Evolutionary conservation across 2,113 vertebrate species (phyloP).

Genomic region (Pterocles gutturalis): DNA sequence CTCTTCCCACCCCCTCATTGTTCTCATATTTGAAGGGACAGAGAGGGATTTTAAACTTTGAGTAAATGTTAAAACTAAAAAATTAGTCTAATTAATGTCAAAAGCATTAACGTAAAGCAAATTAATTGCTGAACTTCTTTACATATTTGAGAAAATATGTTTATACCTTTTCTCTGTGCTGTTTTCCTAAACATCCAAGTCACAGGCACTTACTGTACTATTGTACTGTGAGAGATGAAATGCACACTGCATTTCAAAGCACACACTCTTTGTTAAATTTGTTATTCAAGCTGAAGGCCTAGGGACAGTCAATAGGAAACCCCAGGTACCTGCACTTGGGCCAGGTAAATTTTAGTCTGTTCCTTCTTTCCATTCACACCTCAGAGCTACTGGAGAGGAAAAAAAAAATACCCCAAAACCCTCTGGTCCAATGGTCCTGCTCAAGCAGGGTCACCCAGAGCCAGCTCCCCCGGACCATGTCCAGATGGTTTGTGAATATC

Average conservation of each 20-base stretch:
- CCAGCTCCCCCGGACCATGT: neutral
- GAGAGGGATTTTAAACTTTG: neutral
- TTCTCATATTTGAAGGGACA: neutral
- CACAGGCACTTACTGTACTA: neutral
- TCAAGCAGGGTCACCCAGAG: neutral
- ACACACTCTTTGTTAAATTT: neutral
- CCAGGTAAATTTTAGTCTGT: neutral
- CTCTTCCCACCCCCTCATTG: rapidly evolving
- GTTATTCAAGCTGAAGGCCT: neutral
- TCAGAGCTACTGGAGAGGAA: neutral
- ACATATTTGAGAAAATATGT: neutral
- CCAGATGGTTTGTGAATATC: neutral
- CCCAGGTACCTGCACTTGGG: neutral
- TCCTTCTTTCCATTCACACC: neutral
- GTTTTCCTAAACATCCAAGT: neutral
- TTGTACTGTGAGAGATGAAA: neutral
- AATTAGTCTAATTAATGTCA: neutral
- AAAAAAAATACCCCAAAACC: neutral
- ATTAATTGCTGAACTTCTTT: neutral
- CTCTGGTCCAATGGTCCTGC: neutral
- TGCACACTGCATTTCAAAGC: neutral
- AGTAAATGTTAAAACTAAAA: neutral
- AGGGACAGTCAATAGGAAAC: neutral
- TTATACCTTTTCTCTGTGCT: neutral
- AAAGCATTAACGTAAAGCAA: neutral